Conservation (phyloP, 1,140 invertebrate genomes). For the Bombus terrestris region DNA sequence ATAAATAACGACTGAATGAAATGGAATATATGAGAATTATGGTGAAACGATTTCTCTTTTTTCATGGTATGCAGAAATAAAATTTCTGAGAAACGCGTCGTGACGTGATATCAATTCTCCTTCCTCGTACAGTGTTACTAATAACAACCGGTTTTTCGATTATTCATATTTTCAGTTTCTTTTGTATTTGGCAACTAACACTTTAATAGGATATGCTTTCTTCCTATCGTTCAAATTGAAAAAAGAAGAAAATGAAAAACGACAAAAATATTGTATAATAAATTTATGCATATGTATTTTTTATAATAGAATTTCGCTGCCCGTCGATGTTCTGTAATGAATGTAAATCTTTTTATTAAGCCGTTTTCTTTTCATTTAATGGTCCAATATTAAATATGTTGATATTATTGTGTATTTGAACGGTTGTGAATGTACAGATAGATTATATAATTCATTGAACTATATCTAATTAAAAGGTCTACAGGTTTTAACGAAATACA, state of each 20-base stretch:
- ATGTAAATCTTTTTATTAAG: conserved; percentile 41
- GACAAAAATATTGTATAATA: conserved; percentile 13
- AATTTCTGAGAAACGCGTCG: conserved; percentile 67
- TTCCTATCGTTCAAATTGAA: conserved; percentile 10
- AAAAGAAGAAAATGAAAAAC: neutral
- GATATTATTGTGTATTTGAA: conserved; percentile 80
- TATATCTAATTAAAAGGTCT: conserved; percentile 73
- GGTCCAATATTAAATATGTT: conserved; percentile 80
- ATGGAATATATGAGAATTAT: conserved; percentile 74
- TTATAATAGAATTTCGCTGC: conserved; percentile 26
- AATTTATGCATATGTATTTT: conserved; percentile 24
- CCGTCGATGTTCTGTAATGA: conserved; percentile 14
- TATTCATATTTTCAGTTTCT: conserved; percentile 26
- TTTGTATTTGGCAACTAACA: conserved; percentile 15
- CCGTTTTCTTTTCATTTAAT: conserved; percentile 52
- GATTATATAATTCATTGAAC: conserved; percentile 75
- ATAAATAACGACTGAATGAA: conserved; percentile 76
- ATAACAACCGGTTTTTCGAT: conserved; percentile 27
- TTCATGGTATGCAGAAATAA: conserved; percentile 68
- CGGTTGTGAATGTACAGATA: conserved; percentile 80
- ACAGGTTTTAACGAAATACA: conserved; percentile 71
- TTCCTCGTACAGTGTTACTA: conserved; percentile 60
- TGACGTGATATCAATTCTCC: conserved; percentile 58
- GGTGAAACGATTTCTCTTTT: conserved; percentile 70
- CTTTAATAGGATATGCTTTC: conserved; percentile 15